Conservation (phyloP, 2,888 invertebrate species). For the Ophion costatus region DNA sequence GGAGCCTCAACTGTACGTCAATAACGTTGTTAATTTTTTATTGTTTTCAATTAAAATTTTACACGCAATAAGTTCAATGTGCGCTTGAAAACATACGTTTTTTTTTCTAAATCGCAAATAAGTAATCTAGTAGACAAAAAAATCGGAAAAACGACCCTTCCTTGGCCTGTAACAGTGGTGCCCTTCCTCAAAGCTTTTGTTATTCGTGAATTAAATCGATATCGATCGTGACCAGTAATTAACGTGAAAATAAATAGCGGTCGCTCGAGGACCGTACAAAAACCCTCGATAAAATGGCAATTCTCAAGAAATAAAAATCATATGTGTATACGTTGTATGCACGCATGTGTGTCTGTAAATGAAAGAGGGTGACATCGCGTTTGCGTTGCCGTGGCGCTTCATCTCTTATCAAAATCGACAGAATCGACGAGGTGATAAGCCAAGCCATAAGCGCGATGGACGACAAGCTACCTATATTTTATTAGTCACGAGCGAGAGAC, state of each 20-base stretch:
- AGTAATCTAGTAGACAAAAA: too few relatives aligned
- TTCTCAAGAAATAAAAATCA: not conserved
- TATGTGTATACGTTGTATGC: not conserved
- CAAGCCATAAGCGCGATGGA: slow-evolving; percentile 52
- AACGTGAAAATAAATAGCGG: not conserved
- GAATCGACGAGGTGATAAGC: slow-evolving; percentile 64
- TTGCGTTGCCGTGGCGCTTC: slow-evolving; percentile 48
- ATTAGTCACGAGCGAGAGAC: slow-evolving; percentile 57
- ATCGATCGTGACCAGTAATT: not conserved
- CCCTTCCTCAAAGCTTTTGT: too few relatives aligned
- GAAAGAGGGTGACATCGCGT: not conserved
- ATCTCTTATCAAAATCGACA: slow-evolving; percentile 57
- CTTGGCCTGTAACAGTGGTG: too few relatives aligned
- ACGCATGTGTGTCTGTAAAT: not conserved
- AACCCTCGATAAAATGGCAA: not conserved
- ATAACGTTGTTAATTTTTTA: too few relatives aligned
- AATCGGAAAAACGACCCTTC: too few relatives aligned
- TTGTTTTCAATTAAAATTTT: too few relatives aligned
- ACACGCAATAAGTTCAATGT: too few relatives aligned
- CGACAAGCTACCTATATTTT: slow-evolving; percentile 56
- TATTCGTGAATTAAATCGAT: not conserved
- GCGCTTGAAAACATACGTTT: too few relatives aligned
- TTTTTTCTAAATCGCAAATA: too few relatives aligned
- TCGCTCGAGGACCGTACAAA: not conserved
- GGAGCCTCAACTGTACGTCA: too few relatives aligned